Conservation (phyloP, 2,888 invertebrate species). For the Colostygia pectinataria region DNA sequence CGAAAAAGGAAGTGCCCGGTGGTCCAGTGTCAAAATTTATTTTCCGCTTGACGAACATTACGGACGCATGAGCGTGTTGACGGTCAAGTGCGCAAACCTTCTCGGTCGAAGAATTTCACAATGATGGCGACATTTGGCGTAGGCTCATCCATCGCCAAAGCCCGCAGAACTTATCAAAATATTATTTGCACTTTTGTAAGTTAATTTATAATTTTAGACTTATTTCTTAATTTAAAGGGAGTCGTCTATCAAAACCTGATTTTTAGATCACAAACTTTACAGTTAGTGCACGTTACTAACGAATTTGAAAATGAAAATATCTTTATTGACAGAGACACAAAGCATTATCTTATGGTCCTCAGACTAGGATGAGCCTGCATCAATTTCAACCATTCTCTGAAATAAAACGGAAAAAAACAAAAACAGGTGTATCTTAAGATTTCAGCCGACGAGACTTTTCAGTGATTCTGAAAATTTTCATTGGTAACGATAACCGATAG, state of each 20-base stretch:
- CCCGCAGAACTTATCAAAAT: neutral
- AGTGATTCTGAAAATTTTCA: slow-evolving; percentile 41
- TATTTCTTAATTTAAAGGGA: no score
- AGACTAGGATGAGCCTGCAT: no score
- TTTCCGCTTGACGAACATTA: slow-evolving; percentile 24
- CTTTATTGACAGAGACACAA: no score
- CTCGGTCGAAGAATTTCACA: slow-evolving; percentile 12
- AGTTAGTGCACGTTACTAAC: no score
- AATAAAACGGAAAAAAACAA: no score
- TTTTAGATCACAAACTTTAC: no score
- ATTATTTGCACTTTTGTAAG: neutral
- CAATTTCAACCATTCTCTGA: no score
- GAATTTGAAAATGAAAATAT: no score
- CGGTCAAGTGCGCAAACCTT: slow-evolving; percentile 31
- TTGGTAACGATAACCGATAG: slow-evolving; percentile 43
- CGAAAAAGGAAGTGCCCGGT: slow-evolving; percentile 29
- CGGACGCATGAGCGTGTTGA: slow-evolving; percentile 19
- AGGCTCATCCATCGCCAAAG: neutral
- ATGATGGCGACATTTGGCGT: slow-evolving; percentile 15
- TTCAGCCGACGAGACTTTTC: slow-evolving; percentile 34
- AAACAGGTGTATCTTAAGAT: slow-evolving; percentile 12
- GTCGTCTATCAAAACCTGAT: no score
- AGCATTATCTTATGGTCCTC: no score
- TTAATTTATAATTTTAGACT: no score
- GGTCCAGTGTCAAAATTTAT: slow-evolving; percentile 30